A percentile compares a stretch with the other conserved stretches of the same genome.
These are phyloP conservation scores for Bactericera cockerelli DNA, from an alignment of 1,140 invertebrate genomes.

Conservation along the genomic window DNA sequence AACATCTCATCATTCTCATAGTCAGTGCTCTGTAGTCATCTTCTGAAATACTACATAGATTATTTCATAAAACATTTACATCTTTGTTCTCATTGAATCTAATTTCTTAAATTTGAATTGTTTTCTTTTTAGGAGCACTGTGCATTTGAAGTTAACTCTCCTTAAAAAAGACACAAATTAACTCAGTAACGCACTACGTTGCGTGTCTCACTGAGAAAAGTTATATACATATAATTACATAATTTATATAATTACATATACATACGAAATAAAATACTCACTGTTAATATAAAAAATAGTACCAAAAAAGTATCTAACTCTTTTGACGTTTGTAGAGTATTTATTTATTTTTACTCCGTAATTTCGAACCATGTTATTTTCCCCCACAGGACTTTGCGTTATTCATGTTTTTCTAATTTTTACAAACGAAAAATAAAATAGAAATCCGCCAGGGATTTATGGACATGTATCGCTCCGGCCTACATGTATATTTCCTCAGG, in stretches of 20 bases:
- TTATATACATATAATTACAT: not conserved
- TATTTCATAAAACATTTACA: no score
- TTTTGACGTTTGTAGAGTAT: not conserved
- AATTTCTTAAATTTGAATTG: no score
- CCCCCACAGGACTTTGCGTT: not conserved
- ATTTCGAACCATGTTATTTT: slow-evolving; percentile 6
- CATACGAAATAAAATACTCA: not conserved
- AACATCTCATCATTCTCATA: no score
- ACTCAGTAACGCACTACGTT: not conserved
- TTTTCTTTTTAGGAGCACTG: no score
- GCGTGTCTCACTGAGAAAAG: not conserved
- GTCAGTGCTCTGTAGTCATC: no score
- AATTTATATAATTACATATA: not conserved
- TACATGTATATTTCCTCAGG: no score
- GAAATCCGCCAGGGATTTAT: not conserved
- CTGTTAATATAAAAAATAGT: not conserved
- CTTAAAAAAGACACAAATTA: no score
- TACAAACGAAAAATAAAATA: not conserved
- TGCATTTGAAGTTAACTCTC: no score
- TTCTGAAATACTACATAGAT: no score
- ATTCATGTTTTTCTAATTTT: not conserved
- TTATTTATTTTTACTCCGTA: not conserved
- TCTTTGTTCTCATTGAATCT: no score
- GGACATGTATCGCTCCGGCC: not conserved
- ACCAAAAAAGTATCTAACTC: slow-evolving; percentile 2